Base-by-base conservation (phyloP, 2,797 vertebrate species). In the Diceros bicornis region DNA sequence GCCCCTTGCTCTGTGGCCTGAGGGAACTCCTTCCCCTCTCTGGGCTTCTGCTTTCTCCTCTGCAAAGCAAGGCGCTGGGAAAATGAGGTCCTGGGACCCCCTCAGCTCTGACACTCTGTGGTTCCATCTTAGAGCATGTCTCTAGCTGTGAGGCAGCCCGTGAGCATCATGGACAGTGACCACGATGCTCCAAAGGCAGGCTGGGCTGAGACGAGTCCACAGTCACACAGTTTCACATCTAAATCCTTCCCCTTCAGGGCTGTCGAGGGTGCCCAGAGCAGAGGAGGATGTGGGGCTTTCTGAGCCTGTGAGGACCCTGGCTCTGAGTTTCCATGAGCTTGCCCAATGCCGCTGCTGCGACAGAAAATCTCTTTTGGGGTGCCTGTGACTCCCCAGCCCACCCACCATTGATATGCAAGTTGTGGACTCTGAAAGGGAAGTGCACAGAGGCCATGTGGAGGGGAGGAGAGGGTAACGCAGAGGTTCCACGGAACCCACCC, bases 111-210 rank as follows among this genome's bases (percentile, higher is more conserved):
- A 34, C 16, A 17, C 6, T 5, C n/a, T 32, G 23, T 74, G 61
- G 21, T 32, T 75, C 55, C 18, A 9, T 64, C 55, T 89, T 84
- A 68, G 32, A 55, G 59, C 25, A 17, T 27, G 2, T 74, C 32
- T 64, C 10, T 59, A 37, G n/a, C 27, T 16, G 13, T 32, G 52
- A 14, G 17, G 64, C 29, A 47, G 13, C 1, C 0, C 2, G 25
- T 89, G 27, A 75, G 71, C 66, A 95, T 83, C 29, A 25, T 0
- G 16, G 52, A 91, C 66, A 91, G 87, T 2, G 1, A 10, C 32
- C 50, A 25, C 27, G 2, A 0, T 0, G 1, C 4, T 4, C 17
- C 17, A 59, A 20, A 0, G 14, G 0, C 27, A 37, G 14, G 55
- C 34, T 29, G 21, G 25, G 5, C n/a, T 74, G 9, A 74, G 18